Base-by-base conservation (phyloP, 1,140 invertebrate species). In the Tetramorium simillimum region DNA sequence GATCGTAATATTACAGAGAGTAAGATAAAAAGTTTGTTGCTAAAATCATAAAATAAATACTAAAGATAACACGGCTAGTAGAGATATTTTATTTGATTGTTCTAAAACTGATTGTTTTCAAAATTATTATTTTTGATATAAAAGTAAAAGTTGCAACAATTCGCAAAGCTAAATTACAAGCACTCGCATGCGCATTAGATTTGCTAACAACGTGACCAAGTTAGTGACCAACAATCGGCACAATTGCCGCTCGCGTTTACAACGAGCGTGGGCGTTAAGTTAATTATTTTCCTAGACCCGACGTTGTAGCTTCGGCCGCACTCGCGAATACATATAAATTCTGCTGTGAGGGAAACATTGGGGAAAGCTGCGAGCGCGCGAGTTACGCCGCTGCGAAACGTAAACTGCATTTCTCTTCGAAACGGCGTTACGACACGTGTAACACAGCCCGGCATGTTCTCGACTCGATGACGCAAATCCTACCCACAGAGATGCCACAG, bases 221-320 rank as follows among this genome's bases (percentile, higher is more conserved):
- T 82, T 82, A n/a, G n/a, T n/a, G n/a, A 73, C 1, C 7, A 82
- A 82, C 67, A 82, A 82, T 73, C 40, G 53, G 6, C 37, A 65
- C 78, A 81, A 81, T 70, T 81, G 33, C 46, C 37, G 46, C 78
- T 70, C 24, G 21, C 40, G 12, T 73, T 82, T 82, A 82, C 40
- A 70, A 7, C 63, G 10, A 43, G 16, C 80, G 69, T 46, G 53
- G 24, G 80, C 46, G 67, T 82, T 82, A 82, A 73, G 67, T 82
- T 82, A 82, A 73, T 82, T 82, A 82, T 82, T 82, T 82, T 82
- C 67, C 80, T 67, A 78, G 60, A 78, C 24, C 6, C 37, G 33
- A 24, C 40, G 46, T 69, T 67, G 28, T n/a, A 40, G 37, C 46
- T 56, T 56, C 63, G 49, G 33, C n/a, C 49, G 33, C 33, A 24